Base-by-base conservation (phyloP, 2,888 invertebrate genomes). In the Gymnocheta viridis region DNA sequence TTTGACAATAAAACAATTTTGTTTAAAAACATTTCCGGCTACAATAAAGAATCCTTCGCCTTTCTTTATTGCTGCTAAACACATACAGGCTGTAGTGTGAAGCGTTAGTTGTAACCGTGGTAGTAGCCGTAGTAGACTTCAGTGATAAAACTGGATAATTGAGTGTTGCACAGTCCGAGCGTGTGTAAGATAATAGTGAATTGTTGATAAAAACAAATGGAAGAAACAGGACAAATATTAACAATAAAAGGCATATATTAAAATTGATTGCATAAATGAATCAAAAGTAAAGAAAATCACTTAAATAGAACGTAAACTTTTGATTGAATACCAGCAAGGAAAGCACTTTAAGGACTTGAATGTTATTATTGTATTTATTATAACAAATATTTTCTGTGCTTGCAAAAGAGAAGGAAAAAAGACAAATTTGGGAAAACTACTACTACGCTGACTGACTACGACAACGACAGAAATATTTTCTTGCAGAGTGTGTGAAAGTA, bases 251-350 rank as follows among this genome's bases (percentile, higher is more conserved):
- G 17, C 1, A 24, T 10, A 49, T 64, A 47, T 22, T 5, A 66
- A 19, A 56, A 72, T 5, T 73, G 73, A 81, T 81, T 81, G 73
- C 80, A 81, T 81, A 81, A 74, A 74, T 74, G 49, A 19, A 60
- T 32, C 5, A 27, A 51, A 29, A 35, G 24, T 17, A 22, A 22
- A 32, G 22, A 17, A 58, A 47, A 44, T 1, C 14, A 9, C 9
- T 66, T 49, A 17, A 10, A 47, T 7, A 7, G 12, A 49, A 51
- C 29, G 3, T 24, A 67, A 67, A 51, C 3, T 24, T 62, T n/a
- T n/a, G 38, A 24, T 62, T 24, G 22, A 41, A 35, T 14, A 22
- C 14, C 14, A 41, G n/a, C 14, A 41, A 62, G 24, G 1, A 38
- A 62, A 41, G 14, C 4, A 17, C 27, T 24, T 22, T 41, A 62